A percentile compares a stretch with the other conserved stretches of the same genome.
Evolutionary conservation across 2,888 invertebrate genomes (phyloP).

Genomic region (Oxyscelio sp.): DNA sequence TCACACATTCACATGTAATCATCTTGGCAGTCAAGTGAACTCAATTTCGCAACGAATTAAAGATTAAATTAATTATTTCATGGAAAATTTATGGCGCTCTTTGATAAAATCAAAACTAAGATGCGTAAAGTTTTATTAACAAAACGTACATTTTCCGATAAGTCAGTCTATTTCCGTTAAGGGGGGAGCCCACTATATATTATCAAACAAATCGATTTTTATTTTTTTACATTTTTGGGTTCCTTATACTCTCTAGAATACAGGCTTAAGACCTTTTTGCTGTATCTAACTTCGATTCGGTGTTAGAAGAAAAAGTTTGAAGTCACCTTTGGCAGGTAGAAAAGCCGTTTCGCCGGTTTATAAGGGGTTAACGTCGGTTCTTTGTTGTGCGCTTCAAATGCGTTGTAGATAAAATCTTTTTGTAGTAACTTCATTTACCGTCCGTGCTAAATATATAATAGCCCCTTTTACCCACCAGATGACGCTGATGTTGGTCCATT

Average conservation of each 20-base stretch:
- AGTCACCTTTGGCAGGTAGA: slow-evolving; percentile 6
- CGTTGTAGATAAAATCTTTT: slow-evolving; percentile 17
- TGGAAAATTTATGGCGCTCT: too few species aligned
- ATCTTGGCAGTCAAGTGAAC: too few species aligned
- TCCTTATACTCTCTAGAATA: slow-evolving; percentile 5
- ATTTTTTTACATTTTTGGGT: neutral
- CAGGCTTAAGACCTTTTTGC: slow-evolving; percentile 1
- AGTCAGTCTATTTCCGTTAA: too few species aligned
- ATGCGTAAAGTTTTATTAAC: too few species aligned
- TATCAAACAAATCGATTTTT: neutral
- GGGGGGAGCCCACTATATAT: neutral
- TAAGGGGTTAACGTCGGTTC: slow-evolving; percentile 2
- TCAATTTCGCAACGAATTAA: too few species aligned
- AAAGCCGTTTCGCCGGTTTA: slow-evolving; percentile 12
- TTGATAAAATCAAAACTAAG: too few species aligned
- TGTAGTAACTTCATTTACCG: slow-evolving; percentile 21
- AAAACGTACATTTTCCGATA: too few species aligned
- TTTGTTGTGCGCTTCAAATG: slow-evolving; percentile 12
- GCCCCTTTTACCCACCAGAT: slow-evolving; percentile 17
- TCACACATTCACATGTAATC: too few species aligned
- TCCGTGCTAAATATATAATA: slow-evolving; percentile 1
- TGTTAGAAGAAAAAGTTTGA: slow-evolving; percentile 1
- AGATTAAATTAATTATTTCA: too few species aligned
- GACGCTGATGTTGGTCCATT: slow-evolving; percentile 14
- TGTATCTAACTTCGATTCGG: slow-evolving; percentile 5